These are phyloP conservation scores for Mantis religiosa DNA, from an alignment of 2,888 invertebrate genomes.

Conservation along the genomic window DNA sequence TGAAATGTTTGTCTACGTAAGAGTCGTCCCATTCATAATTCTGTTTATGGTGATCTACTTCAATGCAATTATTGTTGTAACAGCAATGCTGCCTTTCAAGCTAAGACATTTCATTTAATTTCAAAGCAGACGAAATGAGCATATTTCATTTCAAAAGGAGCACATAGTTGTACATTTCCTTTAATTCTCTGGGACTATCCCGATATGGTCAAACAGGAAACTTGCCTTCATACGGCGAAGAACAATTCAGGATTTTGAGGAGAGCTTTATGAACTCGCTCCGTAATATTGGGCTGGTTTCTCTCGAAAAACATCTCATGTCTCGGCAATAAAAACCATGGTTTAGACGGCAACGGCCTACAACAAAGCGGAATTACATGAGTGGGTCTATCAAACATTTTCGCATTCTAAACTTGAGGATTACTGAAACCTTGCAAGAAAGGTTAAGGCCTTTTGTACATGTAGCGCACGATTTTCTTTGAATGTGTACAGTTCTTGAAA, in stretches of 20 bases:
- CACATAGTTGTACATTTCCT: background rate
- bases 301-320: background rate
- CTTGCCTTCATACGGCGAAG: background rate
- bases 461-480: no score
- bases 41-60: no score
- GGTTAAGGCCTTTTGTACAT: no score
- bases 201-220: background rate
- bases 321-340: background rate
- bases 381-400: background rate
- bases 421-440: background rate
- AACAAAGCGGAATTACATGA: background rate
- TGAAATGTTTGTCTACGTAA: no score
- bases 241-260: background rate
- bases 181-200: background rate
- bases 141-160: background rate
- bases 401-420: background rate
- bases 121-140: no score
- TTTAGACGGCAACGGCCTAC: background rate
- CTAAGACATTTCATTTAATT: no score
- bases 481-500: no score
- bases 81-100: no score
- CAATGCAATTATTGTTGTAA: no score
- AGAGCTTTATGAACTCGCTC: background rate
- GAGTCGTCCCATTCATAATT: no score
- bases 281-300: background rate